Evolutionary conservation across 2,888 invertebrate species (phyloP).

Genomic region (Acleris cristana): DNA sequence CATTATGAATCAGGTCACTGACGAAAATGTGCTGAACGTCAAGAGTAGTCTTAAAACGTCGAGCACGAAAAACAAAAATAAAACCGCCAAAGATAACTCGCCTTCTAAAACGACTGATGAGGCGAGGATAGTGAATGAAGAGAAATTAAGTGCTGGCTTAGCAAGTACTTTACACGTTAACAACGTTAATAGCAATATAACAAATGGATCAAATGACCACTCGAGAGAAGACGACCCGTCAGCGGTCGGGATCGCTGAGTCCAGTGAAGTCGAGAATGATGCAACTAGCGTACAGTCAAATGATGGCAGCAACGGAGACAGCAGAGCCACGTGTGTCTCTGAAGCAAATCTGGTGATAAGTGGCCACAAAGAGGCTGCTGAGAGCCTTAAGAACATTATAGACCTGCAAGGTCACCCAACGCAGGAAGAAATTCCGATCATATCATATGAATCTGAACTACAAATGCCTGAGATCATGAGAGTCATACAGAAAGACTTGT

Average conservation of each 20-base stretch:
- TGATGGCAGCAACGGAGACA: conserved; percentile 54
- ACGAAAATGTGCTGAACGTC: conserved; percentile 70
- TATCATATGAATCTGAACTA: conserved; percentile 94
- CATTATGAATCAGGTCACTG: conserved; percentile 75
- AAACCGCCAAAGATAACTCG: conserved; percentile 76
- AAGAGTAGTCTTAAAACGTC: conserved; percentile 73
- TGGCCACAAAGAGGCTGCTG: conserved; percentile 52
- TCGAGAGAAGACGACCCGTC: conserved; percentile 44
- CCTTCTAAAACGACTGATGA: conserved; percentile 67
- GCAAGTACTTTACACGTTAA: conserved; percentile 74
- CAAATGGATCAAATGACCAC: conserved; percentile 77
- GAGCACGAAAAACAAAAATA: conserved; percentile 73
- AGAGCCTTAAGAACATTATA: conserved; percentile 51
- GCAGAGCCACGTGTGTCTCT: conserved; percentile 46
- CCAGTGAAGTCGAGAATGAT: conserved; percentile 55
- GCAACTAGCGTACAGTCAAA: conserved; percentile 77
- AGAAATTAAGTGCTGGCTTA: conserved; percentile 70
- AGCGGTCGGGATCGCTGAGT: conserved; percentile 51
- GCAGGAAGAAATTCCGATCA: conserved; percentile 69
- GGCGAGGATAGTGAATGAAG: conserved; percentile 66
- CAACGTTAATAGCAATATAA: conserved; percentile 73
- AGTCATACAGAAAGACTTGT: conserved; percentile 99
- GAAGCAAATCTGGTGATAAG: conserved; percentile 49
- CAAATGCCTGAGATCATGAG: conserved; percentile 99
- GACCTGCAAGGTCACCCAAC: conserved; percentile 51